Base-by-base conservation (phyloP, 2,113 vertebrate species). In the Neomonachus schauinslandi region DNA sequence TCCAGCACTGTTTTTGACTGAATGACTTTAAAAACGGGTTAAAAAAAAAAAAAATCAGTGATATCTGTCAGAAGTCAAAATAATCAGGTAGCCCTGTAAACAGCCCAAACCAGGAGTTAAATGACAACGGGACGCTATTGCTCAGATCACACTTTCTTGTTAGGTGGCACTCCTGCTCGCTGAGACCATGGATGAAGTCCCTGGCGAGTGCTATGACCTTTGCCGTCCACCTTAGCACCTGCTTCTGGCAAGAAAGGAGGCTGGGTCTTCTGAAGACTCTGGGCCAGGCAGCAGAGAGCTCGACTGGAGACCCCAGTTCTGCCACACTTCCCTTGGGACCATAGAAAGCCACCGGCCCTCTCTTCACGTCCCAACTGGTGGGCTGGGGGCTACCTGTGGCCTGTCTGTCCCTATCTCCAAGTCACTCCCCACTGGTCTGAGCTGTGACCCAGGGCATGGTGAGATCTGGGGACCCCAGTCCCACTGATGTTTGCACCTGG, bases 71-170 rank as follows among this genome's bases (percentile, higher is more conserved):
- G 4, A 74, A 67, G 55, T 61, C 28, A 65, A 85, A 82, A 83
- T 83, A 16, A 55, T 71, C 49, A 88, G 69, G 57, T 13, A 88
- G 88, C 79, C 83, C 89, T 67, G 83, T 87, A 72, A 91, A 89
- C 82, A 89, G 85, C 86, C 77, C 24, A 81, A 46, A 36, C 22
- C 26, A 24, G 87, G 88, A 85, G 92, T 33, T 5, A 9, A 74
- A 90, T 46, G 24, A 16, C 1, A 14, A 76, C 51, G 79, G 51
- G 51, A 67, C 1, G 8, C 96, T 42, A 46, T n/a, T 61, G 94
- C 95, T 90, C 83, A 79, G 65, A 42, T n/a, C 42, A 1, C 2
- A 1, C 9, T 71, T 92, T 57, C 84, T 69, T 49, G 22, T 2
- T 4, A 26, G 28, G 69, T 3, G 33, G 74, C 57, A 14, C 31